phyloP scores from a whole-genome alignment of 2,113 vertebrate genomes.

The Sturnus vulgaris region DNA sequence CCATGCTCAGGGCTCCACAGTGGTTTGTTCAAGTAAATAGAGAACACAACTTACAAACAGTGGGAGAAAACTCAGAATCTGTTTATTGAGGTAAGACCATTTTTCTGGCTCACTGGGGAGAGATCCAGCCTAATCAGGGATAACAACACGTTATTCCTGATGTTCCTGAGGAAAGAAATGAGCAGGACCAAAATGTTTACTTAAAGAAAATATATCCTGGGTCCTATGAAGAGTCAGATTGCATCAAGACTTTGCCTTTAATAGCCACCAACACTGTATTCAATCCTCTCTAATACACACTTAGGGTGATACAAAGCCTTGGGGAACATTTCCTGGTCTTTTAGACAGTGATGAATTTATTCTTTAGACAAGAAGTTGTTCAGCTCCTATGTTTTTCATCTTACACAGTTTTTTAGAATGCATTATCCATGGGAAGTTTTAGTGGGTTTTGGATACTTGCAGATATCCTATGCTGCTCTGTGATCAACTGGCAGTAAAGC shows the following conservation, averaged over 20 bases:
- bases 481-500: not conserved
- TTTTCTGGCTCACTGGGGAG: not conserved
- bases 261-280: not conserved
- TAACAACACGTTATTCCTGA: not conserved
- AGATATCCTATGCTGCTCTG: not conserved
- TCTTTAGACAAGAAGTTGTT: not conserved
- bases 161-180: not conserved
- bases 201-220: not conserved
- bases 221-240: not conserved
- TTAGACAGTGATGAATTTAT: not conserved
- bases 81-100: not conserved
- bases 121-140: not conserved
- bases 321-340: not conserved
- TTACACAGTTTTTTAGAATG: not conserved
- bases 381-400: not conserved
- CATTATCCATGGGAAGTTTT: not conserved
- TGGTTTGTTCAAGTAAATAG: not conserved
- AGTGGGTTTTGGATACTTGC: not conserved
- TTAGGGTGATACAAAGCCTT: accelerated
- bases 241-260: not conserved
- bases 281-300: not conserved
- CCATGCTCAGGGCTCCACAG: not conserved
- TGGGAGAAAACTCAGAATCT: not conserved
- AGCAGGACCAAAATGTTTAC: not conserved
- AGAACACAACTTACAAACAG: not conserved